Conservation (phyloP, 2,113 vertebrate species). For the Cygnus buccinator region DNA sequence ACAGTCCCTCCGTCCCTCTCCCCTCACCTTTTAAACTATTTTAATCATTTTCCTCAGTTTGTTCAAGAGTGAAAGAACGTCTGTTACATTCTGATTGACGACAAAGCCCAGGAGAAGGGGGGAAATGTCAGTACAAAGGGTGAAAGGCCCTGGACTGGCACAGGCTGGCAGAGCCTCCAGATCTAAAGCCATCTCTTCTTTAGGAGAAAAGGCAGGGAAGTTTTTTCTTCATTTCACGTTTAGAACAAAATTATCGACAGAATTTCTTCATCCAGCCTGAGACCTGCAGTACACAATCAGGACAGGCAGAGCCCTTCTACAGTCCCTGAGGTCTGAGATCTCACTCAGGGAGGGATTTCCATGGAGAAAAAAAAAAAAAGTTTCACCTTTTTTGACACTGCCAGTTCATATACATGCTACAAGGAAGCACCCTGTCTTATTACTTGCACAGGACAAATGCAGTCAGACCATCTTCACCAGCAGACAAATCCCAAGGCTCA, state of each 20-base stretch:
- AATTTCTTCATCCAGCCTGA: not conserved
- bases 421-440: not conserved
- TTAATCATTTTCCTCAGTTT: not conserved
- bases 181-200: not conserved
- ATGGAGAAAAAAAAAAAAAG: too few species aligned
- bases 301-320: not conserved
- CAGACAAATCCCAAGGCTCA: not conserved
- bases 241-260: not conserved
- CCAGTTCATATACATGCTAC: not conserved
- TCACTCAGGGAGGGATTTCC: not conserved
- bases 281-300: not conserved
- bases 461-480: fast-evolving
- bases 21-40: not conserved
- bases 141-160: not conserved
- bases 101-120: not conserved
- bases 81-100: not conserved
- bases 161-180: not conserved
- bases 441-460: fast-evolving
- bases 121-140: too few species aligned
- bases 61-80: not conserved
- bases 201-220: not conserved
- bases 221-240: not conserved
- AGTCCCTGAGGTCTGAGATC: fast-evolving
- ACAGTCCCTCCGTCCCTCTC: not conserved
- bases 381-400: not conserved